Evolutionary conservation across 2,797 vertebrate species (phyloP), one percentile per base, ranked within the genome.

Genomic region (Distichodus sexfasciatus): DNA sequence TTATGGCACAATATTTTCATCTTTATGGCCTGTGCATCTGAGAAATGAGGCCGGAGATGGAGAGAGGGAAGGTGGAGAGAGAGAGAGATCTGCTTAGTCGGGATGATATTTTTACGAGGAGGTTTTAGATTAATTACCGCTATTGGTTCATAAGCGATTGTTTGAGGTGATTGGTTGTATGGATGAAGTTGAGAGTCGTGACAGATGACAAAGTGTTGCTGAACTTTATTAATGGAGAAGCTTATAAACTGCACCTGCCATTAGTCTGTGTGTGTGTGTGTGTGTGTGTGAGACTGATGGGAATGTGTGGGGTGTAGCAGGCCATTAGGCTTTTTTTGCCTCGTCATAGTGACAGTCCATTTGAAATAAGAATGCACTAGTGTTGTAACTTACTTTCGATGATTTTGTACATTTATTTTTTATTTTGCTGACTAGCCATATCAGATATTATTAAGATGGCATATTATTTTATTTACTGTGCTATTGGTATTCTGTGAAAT

Each of bases 161-260:
- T 66, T 59, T 79, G 57, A 57, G 55, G 60, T 54, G 59, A 64
- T 72, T 44, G n/a, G 69, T 71, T 64, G 41, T 83, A 82, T 81
- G 80, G 77, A 74, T 79, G 76, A 80, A 71, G 74, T 79, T 47
- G 26, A 31, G 57, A 88, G 76, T 84, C 79, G 87, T 86, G 81
- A 88, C 81, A 85, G 85, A 88, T 85, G 81, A 88, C 81, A 85
- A 85, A 88, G 84, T 85, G 77, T 84, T 77, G 76, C 82, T 78
- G n/a, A n/a, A 85, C 81, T 77, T 83, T 78, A 77, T 81, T 86
- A 89, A 87, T 86, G 82, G 82, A 79, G 83, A 80, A 77, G 72
- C 78, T 82, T 66, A 78, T 81, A 84, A 83, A 84, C 84, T 82
- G 76, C 83, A 86, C 88, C 84, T 81, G 79, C 85, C 62, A 66